These are phyloP conservation scores for Psilopsiagon aurifrons DNA, from an alignment of 2,113 vertebrate genomes.

Conservation along the genomic window DNA sequence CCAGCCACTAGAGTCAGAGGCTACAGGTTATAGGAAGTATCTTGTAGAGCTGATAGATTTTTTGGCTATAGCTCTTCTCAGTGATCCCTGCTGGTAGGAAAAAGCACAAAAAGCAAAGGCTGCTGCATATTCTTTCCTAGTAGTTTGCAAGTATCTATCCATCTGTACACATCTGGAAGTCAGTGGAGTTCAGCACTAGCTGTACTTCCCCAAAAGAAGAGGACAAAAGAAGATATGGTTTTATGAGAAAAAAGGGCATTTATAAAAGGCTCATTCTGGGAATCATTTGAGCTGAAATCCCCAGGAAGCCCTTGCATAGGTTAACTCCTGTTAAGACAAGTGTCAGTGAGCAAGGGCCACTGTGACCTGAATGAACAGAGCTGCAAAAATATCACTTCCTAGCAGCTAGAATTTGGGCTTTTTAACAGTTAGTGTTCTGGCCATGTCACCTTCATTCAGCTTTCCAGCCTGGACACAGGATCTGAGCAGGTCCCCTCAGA, in stretches of 20 bases:
- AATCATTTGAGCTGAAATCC: neutral
- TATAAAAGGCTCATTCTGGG: neutral
- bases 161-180: neutral
- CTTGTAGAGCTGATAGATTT: neutral
- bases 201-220: neutral
- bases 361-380: neutral
- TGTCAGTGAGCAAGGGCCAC: neutral
- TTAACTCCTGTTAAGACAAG: neutral
- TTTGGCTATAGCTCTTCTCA: neutral
- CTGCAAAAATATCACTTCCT: neutral
- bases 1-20: neutral
- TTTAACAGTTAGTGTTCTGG: neutral
- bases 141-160: neutral
- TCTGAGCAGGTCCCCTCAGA: neutral
- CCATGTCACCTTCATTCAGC: neutral
- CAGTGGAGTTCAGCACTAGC: neutral
- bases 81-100: neutral
- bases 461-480: neutral
- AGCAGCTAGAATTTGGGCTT: neutral
- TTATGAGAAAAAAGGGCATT: neutral
- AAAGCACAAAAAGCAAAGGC: neutral
- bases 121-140: neutral
- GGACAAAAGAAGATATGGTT: neutral
- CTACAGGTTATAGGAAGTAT: neutral
- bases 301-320: neutral